phyloP scores from a whole-genome alignment of 2,797 vertebrate species.

The Cyclura pinguis region DNA sequence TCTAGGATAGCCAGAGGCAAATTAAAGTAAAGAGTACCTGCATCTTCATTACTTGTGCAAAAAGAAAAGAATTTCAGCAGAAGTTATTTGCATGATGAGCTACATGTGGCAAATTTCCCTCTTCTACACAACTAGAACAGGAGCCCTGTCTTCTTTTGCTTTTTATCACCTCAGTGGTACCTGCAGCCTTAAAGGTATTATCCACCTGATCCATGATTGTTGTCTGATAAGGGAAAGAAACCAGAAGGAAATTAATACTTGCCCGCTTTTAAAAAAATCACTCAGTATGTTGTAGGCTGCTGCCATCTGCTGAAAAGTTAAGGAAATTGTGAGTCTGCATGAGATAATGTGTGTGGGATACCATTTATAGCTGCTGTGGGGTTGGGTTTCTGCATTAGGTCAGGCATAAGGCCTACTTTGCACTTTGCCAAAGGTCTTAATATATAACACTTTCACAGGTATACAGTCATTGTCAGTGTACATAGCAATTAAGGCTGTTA shows the following conservation, averaged over 20 bases:
- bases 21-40: not conserved
- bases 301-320: slow-evolving; percentile 32
- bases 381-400: not conserved
- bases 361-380: not conserved
- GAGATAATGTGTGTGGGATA: not conserved
- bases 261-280: not conserved
- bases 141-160: not conserved
- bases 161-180: not conserved
- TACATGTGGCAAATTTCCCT: not conserved
- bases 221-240: slow-evolving; percentile 5
- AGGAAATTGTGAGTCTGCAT: not conserved
- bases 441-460: not conserved
- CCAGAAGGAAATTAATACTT: not conserved
- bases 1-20: not conserved
- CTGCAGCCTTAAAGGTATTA: not conserved
- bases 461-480: not conserved
- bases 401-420: not conserved
- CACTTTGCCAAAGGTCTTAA: not conserved
- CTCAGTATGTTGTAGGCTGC: slow-evolving; percentile 1
- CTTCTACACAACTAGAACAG: not conserved
- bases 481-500: not conserved
- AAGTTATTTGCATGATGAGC: not conserved
- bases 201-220: not conserved
- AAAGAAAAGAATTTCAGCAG: not conserved
- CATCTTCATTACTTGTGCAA: not conserved